Evolutionary conservation across 2,888 invertebrate genomes (phyloP).

Genomic region (Diplolepis rosae): DNA sequence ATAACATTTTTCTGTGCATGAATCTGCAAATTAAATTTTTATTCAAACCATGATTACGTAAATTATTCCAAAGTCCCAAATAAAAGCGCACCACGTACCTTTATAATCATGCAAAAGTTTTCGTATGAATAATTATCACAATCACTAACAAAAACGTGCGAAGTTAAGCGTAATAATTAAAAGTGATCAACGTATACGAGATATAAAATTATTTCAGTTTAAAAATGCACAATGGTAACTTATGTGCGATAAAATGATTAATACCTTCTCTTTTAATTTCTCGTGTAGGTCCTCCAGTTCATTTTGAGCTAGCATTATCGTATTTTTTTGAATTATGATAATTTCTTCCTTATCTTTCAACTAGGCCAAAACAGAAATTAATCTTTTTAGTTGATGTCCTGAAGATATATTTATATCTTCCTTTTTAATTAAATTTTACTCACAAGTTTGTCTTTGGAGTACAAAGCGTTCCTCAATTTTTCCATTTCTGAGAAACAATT

Average conservation of each 20-base stretch:
- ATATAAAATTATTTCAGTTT: neutral
- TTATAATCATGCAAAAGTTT: slow-evolving; percentile 19
- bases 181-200: neutral
- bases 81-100: slow-evolving; percentile 28
- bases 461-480: slow-evolving; percentile 60
- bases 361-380: no score
- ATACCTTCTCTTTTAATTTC: slow-evolving; percentile 67
- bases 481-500: slow-evolving; percentile 58
- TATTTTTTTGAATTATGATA: slow-evolving; percentile 67
- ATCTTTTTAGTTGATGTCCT: no score
- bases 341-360: slow-evolving; percentile 67
- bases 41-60: neutral
- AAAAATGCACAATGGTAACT: slow-evolving; percentile 25
- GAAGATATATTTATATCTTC: no score
- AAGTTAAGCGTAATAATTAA: neutral
- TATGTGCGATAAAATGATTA: neutral
- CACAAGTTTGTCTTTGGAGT: slow-evolving; percentile 68
- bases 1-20: slow-evolving; percentile 60
- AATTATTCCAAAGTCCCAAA: neutral
- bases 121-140: slow-evolving; percentile 29
- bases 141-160: neutral
- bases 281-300: slow-evolving; percentile 66
- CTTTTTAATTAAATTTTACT: no score
- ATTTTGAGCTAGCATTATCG: slow-evolving; percentile 64
- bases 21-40: slow-evolving; percentile 57